Evolutionary conservation across 64 coral and sea anemone genomes (phyloP).

Genomic region (Dendronephthya gigantea): DNA sequence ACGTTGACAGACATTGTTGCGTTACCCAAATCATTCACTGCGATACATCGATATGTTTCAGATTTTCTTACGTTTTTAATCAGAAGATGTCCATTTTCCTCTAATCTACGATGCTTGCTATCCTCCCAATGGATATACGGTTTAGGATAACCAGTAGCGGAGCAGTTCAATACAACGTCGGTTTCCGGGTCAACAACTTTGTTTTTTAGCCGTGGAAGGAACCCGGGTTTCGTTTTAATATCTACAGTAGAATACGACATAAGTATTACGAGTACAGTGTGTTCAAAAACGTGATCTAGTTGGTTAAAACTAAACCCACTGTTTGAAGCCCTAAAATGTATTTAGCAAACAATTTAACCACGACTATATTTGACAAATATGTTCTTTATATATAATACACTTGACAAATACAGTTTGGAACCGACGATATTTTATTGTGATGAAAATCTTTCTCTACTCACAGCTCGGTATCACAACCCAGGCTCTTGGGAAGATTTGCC

Average conservation of each 20-base stretch:
- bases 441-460: background rate
- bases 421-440: no score
- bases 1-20: background rate
- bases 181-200: slow-evolving; percentile 46
- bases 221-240: slow-evolving; percentile 16
- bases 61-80: background rate
- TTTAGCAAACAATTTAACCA: no score
- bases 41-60: background rate
- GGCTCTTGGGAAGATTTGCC: background rate
- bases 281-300: background rate
- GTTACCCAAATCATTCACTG: background rate
- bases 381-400: no score
- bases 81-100: background rate
- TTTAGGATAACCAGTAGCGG: slow-evolving; percentile 27
- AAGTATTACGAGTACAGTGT: background rate
- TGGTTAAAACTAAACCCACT: no score
- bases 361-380: no score
- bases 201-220: background rate
- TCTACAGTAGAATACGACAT: slow-evolving; percentile 4
- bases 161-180: slow-evolving; percentile 42
- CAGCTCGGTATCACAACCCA: background rate
- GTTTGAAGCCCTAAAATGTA: no score
- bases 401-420: no score
- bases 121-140: slow-evolving; percentile 40
- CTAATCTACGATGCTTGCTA: background rate